A percentile compares a stretch with the other conserved stretches of the same genome.
Evolutionary conservation across 2,113 vertebrate species (phyloP).

Genomic region (Pachycephala philippinensis): DNA sequence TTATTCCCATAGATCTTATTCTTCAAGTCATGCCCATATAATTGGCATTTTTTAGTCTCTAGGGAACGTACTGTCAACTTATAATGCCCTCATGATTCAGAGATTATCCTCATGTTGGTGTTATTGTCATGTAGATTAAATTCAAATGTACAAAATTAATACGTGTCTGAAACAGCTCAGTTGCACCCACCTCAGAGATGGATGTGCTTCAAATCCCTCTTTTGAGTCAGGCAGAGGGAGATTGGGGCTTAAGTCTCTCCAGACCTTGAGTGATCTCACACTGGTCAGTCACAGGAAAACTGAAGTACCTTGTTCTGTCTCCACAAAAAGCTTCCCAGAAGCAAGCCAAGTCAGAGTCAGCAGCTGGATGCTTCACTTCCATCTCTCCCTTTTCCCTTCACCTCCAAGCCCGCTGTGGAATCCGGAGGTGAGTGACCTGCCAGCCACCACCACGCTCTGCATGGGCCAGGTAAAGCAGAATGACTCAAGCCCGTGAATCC

Average conservation of each 20-base stretch:
- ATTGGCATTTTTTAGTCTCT: background rate
- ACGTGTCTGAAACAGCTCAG: background rate
- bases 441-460: fast-evolving
- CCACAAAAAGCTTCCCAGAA: background rate
- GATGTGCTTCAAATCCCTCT: background rate
- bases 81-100: background rate
- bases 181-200: fast-evolving
- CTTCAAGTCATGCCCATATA: background rate
- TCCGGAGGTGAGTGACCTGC: background rate
- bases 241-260: fast-evolving
- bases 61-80: background rate
- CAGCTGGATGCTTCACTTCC: background rate
- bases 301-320: background rate
- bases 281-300: background rate
- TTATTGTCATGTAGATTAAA: background rate
- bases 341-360: background rate
- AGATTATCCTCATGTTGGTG: background rate
- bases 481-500: background rate
- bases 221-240: background rate
- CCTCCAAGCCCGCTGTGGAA: background rate
- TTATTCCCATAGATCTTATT: background rate
- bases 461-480: background rate
- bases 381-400: background rate
- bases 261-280: background rate
- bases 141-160: background rate